These are phyloP conservation scores for Latrodectus geometricus DNA, from an alignment of 1,140 invertebrate genomes.

Conservation along the genomic window DNA sequence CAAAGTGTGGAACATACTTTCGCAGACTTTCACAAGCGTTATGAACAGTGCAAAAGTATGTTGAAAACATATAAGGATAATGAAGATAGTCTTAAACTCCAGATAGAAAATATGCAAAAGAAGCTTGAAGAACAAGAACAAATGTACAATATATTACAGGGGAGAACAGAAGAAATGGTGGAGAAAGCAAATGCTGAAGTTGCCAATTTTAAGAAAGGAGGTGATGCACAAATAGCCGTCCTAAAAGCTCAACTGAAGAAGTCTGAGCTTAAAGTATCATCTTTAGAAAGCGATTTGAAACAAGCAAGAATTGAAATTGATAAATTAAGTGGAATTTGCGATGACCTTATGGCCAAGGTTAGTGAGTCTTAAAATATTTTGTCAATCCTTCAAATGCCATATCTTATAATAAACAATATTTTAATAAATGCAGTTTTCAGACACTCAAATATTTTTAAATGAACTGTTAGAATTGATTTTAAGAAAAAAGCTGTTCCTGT, in stretches of 20 bases:
- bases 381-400: too few species aligned
- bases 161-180: constrained; percentile 75
- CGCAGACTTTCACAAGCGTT: constrained; percentile 54
- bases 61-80: constrained; percentile 68
- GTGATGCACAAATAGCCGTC: constrained; percentile 78
- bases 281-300: constrained; percentile 76
- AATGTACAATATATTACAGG: constrained; percentile 74
- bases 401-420: too few species aligned
- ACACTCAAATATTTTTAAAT: too few species aligned
- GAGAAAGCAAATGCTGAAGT: constrained; percentile 79
- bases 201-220: constrained; percentile 75
- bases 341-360: constrained; percentile 55
- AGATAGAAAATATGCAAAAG: constrained; percentile 73
- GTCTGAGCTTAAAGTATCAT: constrained; percentile 77
- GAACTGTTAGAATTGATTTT: too few species aligned
- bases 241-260: constrained; percentile 83
- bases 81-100: constrained; percentile 75
- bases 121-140: constrained; percentile 74
- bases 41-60: constrained; percentile 53
- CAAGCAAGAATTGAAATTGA: constrained; percentile 67
- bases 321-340: constrained; percentile 47
- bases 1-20: constrained; percentile 48
- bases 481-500: too few species aligned
- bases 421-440: too few species aligned
- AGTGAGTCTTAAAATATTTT: constrained; percentile 15